Percentiles rank a stretch among this genome's conserved stretches.
These are phyloP conservation scores for Trachelus iudaicus DNA, from an alignment of 2,888 invertebrate genomes.

Conservation along the genomic window DNA sequence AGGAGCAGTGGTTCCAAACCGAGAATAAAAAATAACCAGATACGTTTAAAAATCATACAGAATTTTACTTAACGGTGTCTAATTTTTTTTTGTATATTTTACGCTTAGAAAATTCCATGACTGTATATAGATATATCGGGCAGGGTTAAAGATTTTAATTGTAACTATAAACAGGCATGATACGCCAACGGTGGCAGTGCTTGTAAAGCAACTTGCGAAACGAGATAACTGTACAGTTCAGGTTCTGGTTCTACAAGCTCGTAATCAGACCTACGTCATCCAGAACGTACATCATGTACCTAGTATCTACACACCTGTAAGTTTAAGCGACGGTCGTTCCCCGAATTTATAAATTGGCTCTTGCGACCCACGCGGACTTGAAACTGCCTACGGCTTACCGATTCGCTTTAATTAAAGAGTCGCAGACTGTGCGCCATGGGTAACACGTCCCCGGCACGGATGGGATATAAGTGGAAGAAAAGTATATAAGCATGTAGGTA, in stretches of 20 bases:
- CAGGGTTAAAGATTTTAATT: too few relatives aligned
- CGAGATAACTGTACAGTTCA: neutral
- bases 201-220: neutral
- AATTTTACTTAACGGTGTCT: neutral
- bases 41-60: neutral
- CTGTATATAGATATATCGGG: neutral
- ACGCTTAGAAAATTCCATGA: neutral
- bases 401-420: constrained; percentile 1
- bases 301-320: neutral
- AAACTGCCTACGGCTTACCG: neutral
- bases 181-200: neutral
- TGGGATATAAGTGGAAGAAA: neutral
- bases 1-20: neutral
- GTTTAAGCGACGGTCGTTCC: neutral
- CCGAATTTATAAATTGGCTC: constrained; percentile 2
- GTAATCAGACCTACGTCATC: neutral
- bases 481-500: neutral
- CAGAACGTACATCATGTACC: neutral
- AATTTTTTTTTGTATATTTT: neutral
- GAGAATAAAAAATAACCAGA: neutral
- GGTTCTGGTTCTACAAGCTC: neutral
- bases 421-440: neutral
- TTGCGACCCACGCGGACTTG: neutral
- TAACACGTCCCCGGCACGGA: neutral
- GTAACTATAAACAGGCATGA: neutral